These are phyloP conservation scores for Connochaetes taurinus DNA, from an alignment of 2,113 vertebrate species.

Conservation along the genomic window DNA sequence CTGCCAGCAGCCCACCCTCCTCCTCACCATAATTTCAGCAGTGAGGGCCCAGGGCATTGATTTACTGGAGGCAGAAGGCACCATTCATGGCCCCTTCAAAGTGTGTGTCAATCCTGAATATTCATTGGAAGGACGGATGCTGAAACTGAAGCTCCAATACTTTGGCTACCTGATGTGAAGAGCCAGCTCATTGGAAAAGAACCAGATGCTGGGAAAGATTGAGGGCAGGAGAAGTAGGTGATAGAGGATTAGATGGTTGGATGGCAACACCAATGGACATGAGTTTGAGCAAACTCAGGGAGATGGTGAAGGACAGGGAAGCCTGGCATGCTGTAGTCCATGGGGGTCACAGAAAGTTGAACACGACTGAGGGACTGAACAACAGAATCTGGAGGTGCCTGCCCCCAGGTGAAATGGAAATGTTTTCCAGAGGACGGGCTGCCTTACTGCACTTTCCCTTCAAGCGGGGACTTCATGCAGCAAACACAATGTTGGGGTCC, in stretches of 20 bases:
- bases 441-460: neutral
- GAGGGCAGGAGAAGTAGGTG: neutral
- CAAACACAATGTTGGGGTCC: neutral
- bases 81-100: neutral
- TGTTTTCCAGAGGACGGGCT: neutral
- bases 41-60: neutral
- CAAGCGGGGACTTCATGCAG: neutral
- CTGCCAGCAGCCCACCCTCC: accelerated
- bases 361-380: neutral
- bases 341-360: neutral
- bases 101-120: neutral
- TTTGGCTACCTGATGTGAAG: neutral
- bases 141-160: neutral
- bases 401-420: accelerated
- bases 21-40: no score
- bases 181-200: neutral
- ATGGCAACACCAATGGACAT: neutral
- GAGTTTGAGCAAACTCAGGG: neutral
- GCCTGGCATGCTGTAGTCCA: neutral
- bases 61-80: neutral
- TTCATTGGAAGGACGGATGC: neutral
- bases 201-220: neutral
- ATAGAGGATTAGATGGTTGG: neutral
- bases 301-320: neutral
- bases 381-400: neutral